phyloP scores from a whole-genome alignment of 2,888 invertebrate genomes.

The Glaucopsyche alexis region DNA sequence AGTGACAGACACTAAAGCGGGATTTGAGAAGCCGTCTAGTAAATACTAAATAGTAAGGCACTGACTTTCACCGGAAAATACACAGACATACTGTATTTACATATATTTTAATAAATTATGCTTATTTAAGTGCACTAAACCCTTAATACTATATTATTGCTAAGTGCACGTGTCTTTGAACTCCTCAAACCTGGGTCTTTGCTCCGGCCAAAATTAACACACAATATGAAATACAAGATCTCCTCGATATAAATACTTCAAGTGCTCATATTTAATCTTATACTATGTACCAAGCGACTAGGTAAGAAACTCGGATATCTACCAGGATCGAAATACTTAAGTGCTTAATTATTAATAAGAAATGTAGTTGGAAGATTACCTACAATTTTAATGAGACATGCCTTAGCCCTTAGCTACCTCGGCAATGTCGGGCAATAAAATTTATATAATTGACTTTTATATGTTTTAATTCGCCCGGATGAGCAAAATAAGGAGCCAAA shows the following conservation, averaged over 20 bases:
- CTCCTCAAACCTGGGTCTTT: conserved; percentile 9
- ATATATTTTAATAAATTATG: conserved; percentile 11
- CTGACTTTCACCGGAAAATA: conserved; percentile 12
- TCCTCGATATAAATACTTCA: conserved; percentile 1
- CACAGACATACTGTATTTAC: not conserved
- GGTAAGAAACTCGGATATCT: not conserved
- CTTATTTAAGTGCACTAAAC: not conserved
- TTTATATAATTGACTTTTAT: not conserved
- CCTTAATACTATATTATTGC: not conserved
- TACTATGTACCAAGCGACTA: not conserved
- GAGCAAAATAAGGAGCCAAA: not conserved
- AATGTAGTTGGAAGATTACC: not conserved
- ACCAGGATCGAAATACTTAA: not conserved
- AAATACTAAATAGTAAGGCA: not conserved
- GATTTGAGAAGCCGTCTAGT: not conserved
- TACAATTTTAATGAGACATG: not conserved
- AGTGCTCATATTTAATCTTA: not conserved
- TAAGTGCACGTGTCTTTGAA: not conserved
- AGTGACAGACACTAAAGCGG: conserved; percentile 3
- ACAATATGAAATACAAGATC: conserved; percentile 16
- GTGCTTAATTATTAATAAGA: not conserved
- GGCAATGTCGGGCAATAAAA: not conserved
- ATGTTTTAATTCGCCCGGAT: not conserved
- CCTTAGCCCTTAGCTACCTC: not conserved
- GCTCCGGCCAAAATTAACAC: conserved; percentile 25